Conservation (phyloP, 2,113 vertebrate species). For the Phycodurus eques region DNA sequence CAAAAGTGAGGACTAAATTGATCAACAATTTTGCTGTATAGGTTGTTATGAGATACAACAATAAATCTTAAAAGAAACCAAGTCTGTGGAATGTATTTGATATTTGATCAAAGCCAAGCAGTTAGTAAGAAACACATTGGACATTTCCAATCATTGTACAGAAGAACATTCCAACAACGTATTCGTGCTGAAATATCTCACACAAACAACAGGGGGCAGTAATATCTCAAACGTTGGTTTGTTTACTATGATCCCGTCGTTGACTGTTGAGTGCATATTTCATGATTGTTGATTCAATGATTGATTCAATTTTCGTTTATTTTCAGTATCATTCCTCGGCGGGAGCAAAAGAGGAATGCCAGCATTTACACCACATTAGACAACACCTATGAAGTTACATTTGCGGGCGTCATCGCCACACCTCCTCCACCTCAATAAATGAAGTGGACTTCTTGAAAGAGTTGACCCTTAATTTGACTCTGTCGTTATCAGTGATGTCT, state of each 20-base stretch:
- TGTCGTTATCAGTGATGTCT: conserved; percentile 52
- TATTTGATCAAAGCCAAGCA: background rate
- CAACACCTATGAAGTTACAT: too few species aligned
- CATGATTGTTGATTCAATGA: background rate
- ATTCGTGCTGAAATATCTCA: conserved; percentile 12
- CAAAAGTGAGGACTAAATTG: background rate
- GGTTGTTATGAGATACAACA: background rate
- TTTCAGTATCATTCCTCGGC: background rate
- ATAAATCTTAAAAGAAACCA: too few species aligned
- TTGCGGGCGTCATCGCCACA: background rate
- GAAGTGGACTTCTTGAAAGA: background rate
- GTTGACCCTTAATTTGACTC: background rate
- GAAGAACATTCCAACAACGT: background rate
- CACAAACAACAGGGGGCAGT: conserved; percentile 51
- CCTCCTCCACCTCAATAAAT: background rate
- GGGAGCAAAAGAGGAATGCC: background rate
- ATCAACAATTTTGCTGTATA: background rate
- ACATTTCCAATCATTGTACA: background rate
- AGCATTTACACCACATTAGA: too few species aligned
- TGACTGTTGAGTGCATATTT: background rate
- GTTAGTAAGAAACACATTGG: background rate
- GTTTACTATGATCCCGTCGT: too few species aligned
- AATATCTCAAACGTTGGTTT: conserved; percentile 31
- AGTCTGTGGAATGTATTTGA: too few species aligned
- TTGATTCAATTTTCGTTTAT: background rate